Percentiles rank a stretch among this genome's conserved stretches.
phyloP scores from a whole-genome alignment of 2,888 invertebrate genomes.

The Hemaris fuciformis region DNA sequence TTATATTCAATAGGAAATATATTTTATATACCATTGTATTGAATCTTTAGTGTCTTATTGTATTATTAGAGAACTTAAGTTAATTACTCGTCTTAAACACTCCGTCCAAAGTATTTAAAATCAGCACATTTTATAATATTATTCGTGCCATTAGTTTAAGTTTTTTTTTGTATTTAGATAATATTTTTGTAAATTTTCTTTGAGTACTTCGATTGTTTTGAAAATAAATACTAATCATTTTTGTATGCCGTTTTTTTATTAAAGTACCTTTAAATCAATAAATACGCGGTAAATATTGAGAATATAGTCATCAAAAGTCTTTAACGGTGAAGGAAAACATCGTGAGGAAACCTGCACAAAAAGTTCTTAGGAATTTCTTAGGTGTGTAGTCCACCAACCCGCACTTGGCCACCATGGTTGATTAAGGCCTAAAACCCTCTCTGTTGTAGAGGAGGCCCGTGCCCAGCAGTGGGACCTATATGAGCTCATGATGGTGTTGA shows the following conservation, averaged over 20 bases:
- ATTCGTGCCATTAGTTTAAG: conserved; percentile 45
- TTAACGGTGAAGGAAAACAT: no score
- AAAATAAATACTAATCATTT: conserved; percentile 11
- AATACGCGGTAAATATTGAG: no score
- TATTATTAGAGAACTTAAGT: neutral
- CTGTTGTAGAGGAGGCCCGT: no score
- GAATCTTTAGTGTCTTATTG: neutral
- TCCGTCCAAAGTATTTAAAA: conserved; percentile 27
- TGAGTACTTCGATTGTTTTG: neutral
- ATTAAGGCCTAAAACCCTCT: no score
- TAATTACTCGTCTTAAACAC: neutral
- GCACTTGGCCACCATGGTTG: no score
- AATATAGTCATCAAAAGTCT: no score
- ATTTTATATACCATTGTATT: neutral
- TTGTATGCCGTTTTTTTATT: neutral
- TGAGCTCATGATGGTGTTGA: no score
- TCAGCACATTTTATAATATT: conserved; percentile 27
- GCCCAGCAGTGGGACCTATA: no score
- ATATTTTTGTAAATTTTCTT: conserved; percentile 25
- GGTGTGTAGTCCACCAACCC: no score
- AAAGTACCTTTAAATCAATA: neutral
- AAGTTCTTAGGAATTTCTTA: no score
- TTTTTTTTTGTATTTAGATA: conserved; percentile 21
- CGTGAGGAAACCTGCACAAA: no score
- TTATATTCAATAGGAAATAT: neutral